phyloP scores from a whole-genome alignment of 2,888 invertebrate genomes.

The Eudasyphora cyanicolor region DNA sequence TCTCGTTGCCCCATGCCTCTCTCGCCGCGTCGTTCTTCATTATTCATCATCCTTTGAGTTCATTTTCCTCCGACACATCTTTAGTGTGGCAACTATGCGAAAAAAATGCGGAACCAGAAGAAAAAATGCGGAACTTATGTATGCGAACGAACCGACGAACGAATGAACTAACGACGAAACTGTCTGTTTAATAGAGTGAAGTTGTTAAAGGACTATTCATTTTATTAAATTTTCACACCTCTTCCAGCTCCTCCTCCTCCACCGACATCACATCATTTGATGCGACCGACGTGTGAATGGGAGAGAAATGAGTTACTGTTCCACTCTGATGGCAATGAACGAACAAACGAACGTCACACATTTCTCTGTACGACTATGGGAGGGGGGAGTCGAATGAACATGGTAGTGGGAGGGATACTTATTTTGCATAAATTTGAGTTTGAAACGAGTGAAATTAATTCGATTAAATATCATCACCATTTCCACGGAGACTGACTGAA shows the following conservation, averaged over 20 bases:
- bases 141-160: background rate
- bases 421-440: constrained; percentile 23
- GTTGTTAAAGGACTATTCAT: constrained; percentile 15
- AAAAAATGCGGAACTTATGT: constrained; percentile 1
- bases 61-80: constrained; percentile 11
- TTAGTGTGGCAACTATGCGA: background rate
- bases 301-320: constrained; percentile 12
- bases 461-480: constrained; percentile 15
- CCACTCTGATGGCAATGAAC: background rate
- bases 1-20: no score
- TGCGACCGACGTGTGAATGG: background rate
- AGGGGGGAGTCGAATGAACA: background rate
- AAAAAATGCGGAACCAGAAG: constrained; percentile 18
- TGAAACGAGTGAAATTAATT: constrained; percentile 29
- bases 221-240: constrained; percentile 43
- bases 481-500: background rate
- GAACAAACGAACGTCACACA: background rate
- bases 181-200: constrained; percentile 41
- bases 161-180: background rate
- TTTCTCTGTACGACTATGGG: background rate
- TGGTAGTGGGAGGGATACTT: background rate
- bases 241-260: background rate
- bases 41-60: constrained; percentile 36
- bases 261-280: no score
- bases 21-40: background rate